phyloP scores from a whole-genome alignment of 1,140 invertebrate species.

The Solen grandis region DNA sequence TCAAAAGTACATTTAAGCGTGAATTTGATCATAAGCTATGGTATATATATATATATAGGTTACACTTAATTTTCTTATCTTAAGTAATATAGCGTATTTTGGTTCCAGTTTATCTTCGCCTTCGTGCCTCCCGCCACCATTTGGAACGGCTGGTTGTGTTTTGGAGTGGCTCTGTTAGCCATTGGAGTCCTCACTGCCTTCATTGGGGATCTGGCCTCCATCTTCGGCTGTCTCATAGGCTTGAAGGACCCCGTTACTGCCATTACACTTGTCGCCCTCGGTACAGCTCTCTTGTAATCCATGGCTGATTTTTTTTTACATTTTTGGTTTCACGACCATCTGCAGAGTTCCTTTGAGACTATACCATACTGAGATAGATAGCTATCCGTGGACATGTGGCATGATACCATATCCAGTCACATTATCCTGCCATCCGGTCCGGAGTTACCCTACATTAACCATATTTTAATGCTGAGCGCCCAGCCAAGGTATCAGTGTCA shows the following conservation, averaged over 20 bases:
- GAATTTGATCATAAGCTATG: too few species aligned
- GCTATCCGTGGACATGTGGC: too few species aligned
- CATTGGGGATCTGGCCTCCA: conserved; percentile 85
- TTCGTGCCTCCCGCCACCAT: conserved; percentile 84
- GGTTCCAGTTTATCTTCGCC: conserved; percentile 83
- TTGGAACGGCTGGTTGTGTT: conserved; percentile 85
- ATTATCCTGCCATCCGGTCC: too few species aligned
- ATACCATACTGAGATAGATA: conserved; percentile 87
- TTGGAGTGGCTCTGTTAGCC: conserved; percentile 83
- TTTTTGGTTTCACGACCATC: conserved; percentile 85
- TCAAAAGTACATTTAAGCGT: too few species aligned
- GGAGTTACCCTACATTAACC: too few species aligned
- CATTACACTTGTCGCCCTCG: conserved; percentile 84
- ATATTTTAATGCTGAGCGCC: too few species aligned
- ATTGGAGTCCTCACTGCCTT: conserved; percentile 85
- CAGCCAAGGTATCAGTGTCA: too few species aligned
- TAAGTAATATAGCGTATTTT: too few species aligned
- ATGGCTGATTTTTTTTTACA: conserved; percentile 86
- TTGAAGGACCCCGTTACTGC: conserved; percentile 73
- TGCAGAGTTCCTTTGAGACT: conserved; percentile 88
- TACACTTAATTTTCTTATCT: too few species aligned
- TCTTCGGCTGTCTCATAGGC: conserved; percentile 81
- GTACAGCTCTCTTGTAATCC: conserved; percentile 69
- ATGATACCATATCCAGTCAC: too few species aligned
- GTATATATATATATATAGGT: too few species aligned